These are phyloP conservation scores for Gallinago jamesoni DNA, from an alignment of 2,113 vertebrate genomes.

Conservation along the genomic window DNA sequence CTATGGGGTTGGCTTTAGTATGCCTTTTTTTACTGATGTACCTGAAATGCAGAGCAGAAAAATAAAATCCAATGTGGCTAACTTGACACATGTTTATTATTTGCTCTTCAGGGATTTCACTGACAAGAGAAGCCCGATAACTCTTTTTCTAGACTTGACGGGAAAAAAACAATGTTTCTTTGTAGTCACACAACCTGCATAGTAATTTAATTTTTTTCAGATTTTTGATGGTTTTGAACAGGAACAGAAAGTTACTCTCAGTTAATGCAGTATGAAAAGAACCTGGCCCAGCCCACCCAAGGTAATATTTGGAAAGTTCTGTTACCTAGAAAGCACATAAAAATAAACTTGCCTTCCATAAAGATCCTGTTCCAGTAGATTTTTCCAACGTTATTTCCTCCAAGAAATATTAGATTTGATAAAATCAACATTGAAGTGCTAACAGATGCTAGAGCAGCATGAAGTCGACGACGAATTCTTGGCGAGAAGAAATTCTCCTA, in stretches of 20 bases:
- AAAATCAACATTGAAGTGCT: constrained; percentile 93
- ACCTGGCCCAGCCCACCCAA: background rate
- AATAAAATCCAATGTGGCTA: background rate
- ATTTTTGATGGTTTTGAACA: background rate
- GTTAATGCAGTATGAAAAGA: background rate
- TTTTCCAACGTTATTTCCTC: constrained; percentile 87
- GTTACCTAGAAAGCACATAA: background rate
- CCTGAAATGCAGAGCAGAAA: background rate
- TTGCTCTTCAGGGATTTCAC: background rate
- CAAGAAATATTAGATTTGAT: constrained; percentile 96
- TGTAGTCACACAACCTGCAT: background rate
- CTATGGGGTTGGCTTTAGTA: background rate
- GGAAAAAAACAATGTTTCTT: background rate
- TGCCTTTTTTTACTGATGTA: accelerated
- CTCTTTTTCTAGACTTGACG: background rate
- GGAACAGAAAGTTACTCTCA: background rate
- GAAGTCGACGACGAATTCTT: constrained; percentile 79
- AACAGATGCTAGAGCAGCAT: constrained; percentile 86
- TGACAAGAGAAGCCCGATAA: background rate
- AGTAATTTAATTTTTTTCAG: background rate
- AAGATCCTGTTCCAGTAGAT: constrained; percentile 94
- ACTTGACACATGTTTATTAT: background rate
- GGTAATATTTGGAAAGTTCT: background rate
- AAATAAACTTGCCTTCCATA: constrained; percentile 82
- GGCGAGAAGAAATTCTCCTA: constrained; percentile 83